A percentile compares a stretch with the other conserved stretches of the same genome.
These are phyloP conservation scores for Drosophila flavopinicola DNA, from an alignment of 2,888 invertebrate genomes.

Conservation along the genomic window DNA sequence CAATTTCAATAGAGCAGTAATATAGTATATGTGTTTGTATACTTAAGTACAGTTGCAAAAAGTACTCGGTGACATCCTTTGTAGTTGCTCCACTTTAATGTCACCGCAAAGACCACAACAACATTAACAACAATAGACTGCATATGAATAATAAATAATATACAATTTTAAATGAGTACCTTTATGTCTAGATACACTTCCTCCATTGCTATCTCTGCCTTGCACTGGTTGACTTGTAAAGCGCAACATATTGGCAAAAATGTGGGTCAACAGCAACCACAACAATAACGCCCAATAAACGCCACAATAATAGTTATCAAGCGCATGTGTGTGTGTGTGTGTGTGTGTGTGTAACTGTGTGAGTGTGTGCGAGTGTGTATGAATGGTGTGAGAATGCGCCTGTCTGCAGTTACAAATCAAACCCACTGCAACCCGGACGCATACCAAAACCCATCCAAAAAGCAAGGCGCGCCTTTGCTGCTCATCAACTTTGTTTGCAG, in stretches of 20 bases:
- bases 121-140: no score
- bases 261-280: slow-evolving; percentile 73
- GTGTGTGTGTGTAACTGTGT: slow-evolving; percentile 2
- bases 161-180: slow-evolving; percentile 9
- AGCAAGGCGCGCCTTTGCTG: slow-evolving; percentile 63
- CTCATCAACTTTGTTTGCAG: slow-evolving; percentile 68
- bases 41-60: no score
- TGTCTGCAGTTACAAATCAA: slow-evolving; percentile 53
- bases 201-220: not conserved
- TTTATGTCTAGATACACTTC: slow-evolving; percentile 3
- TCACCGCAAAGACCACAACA: slow-evolving; percentile 3
- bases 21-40: no score
- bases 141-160: slow-evolving; percentile 21
- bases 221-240: slow-evolving; percentile 21
- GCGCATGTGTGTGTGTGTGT: slow-evolving; percentile 16
- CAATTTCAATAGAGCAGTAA: not conserved
- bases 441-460: slow-evolving; percentile 37
- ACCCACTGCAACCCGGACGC: slow-evolving; percentile 15
- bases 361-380: slow-evolving; percentile 8
- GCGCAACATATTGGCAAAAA: slow-evolving; percentile 75
- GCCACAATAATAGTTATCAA: slow-evolving; percentile 61
- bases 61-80: not conserved
- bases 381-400: slow-evolving; percentile 24
- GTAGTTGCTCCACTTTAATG: slow-evolving; percentile 3
- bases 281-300: slow-evolving; percentile 75